Evolutionary conservation across 2,113 vertebrate species (phyloP), one percentile per base, ranked within the genome.

Genomic region (Menura novaehollandiae): DNA sequence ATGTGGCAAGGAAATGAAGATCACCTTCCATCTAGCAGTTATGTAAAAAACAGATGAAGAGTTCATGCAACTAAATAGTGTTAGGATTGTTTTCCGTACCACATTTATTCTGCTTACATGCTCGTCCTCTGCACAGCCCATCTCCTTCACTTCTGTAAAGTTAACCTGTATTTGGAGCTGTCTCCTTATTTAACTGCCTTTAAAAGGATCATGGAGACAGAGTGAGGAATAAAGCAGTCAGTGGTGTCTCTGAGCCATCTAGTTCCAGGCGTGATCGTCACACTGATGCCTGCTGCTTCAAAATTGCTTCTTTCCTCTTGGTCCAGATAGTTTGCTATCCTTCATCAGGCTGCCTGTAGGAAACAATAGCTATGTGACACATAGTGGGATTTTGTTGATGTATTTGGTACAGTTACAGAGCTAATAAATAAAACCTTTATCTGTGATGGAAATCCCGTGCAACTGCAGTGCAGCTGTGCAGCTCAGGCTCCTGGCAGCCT

Each of bases 31-130:
- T 44, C 41, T 30, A 11, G 35, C 22, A 13, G 11, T 66, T 47
- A 10, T 0, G 4, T 68, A 81, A 49, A 60, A 83, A 59, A 30
- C 14, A 5, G 0, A 0, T 58, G 37, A 74, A 16, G 16, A n/a
- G 26, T 41, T 33, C 8, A 3, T 27, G 30, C 10, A 73, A 22
- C 20, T 52, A 2, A 53, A 46, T 7, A 53, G 26, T 1, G 0
- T 51, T 24, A 24, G 39, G 22, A 8, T 8, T 49, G 33, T 32
- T 68, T 59, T 4, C 24, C 35, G 8, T 73, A 13, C 16, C 28
- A 16, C 14, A 13, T 62, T 53, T 73, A 26, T 56, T 51, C 56
- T 68, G 10, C 24, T 4, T 71, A 14, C 1, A 0, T 52, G 13
- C 15, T 83, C 12, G 41, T 79, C 32, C 24, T 85, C 6, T 27